Conservation (phyloP, 2,113 vertebrate species). For the Strix aluco region DNA sequence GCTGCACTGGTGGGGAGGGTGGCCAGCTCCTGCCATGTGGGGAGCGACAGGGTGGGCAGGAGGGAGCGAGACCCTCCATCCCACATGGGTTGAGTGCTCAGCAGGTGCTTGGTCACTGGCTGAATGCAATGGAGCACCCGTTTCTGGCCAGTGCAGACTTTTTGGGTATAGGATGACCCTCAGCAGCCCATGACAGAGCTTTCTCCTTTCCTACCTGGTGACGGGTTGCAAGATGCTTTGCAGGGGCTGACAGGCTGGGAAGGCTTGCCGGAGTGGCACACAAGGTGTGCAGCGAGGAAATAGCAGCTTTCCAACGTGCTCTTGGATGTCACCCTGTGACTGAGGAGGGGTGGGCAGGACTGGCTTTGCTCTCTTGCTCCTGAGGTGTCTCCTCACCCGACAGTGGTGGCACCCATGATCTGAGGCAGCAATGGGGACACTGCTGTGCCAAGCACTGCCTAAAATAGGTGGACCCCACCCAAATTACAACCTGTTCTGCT, state of each 20-base stretch:
- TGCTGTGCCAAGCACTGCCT: background rate
- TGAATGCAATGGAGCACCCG: rapidly evolving
- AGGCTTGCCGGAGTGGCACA: background rate
- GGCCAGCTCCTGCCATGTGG: background rate
- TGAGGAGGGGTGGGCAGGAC: background rate
- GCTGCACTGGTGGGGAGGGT: rapidly evolving
- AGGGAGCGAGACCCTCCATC: background rate
- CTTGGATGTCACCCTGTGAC: background rate
- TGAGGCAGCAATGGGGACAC: background rate
- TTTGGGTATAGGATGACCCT: background rate
- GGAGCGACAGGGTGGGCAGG: background rate
- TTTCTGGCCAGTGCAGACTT: background rate
- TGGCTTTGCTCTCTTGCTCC: background rate
- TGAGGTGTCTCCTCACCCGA: background rate
- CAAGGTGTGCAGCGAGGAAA: background rate
- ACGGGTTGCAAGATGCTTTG: background rate
- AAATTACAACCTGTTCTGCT: background rate
- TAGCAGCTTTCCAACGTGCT: background rate
- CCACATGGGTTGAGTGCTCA: rapidly evolving
- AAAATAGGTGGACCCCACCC: background rate
- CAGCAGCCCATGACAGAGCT: background rate
- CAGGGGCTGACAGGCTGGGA: background rate
- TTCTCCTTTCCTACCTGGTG: background rate
- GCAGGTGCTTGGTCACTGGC: background rate
- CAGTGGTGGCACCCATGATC: background rate